A percentile compares a stretch with the other conserved stretches of the same genome.
Conservation (phyloP, 2,113 vertebrate species). For the Gavia stellata region DNA sequence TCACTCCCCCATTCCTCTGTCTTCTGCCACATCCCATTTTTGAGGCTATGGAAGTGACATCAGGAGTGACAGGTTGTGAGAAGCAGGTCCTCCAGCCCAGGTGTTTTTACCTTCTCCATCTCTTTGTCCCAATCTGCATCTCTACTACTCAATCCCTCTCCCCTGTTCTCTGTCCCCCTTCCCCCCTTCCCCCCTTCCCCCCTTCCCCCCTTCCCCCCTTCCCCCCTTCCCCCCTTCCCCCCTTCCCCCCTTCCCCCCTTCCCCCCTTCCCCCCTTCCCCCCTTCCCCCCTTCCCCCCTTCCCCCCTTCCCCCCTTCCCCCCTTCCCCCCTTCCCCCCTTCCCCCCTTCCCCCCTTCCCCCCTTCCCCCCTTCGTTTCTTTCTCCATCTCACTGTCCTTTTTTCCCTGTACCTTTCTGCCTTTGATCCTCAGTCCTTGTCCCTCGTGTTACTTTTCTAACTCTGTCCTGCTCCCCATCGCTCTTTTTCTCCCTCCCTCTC, state of each 20-base stretch:
- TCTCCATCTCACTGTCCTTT: background rate
- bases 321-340: too few relatives aligned
- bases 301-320: too few relatives aligned
- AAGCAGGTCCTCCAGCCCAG: background rate
- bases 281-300: too few relatives aligned
- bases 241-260: too few relatives aligned
- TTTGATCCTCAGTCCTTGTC: background rate
- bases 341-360: too few relatives aligned
- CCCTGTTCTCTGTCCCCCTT: background rate
- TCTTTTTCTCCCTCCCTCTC: background rate
- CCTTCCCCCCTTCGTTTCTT: too few relatives aligned
- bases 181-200: too few relatives aligned
- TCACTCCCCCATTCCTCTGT: background rate
- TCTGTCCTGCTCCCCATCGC: background rate
- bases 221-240: too few relatives aligned
- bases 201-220: too few relatives aligned
- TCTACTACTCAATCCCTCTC: background rate
- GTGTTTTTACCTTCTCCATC: background rate
- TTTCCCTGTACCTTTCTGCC: background rate
- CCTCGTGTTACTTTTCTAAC: background rate
- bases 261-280: too few relatives aligned
- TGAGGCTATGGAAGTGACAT: background rate
- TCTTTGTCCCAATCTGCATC: background rate
- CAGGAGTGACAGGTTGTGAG: background rate
- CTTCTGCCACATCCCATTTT: background rate